Percentiles rank a stretch among this genome's conserved stretches.
Conservation (phyloP, 2,888 invertebrate species). For the Cosmia trapezina region DNA sequence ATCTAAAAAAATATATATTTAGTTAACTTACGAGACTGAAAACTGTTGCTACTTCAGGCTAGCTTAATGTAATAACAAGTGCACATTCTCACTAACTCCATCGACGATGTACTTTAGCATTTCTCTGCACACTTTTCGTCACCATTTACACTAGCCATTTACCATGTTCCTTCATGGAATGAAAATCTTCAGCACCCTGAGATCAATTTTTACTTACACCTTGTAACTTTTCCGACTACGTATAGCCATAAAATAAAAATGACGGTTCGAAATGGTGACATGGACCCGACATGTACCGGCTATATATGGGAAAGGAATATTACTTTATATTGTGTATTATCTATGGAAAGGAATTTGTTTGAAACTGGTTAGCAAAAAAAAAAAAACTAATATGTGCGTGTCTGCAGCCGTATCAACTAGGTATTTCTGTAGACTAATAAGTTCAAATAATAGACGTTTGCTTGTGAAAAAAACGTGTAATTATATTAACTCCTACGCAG, state of each 20-base stretch:
- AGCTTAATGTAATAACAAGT: neutral
- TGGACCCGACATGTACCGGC: neutral
- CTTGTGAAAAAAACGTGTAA: neutral
- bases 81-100: neutral
- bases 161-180: neutral
- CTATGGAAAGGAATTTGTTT: neutral
- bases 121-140: neutral
- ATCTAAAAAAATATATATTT: conserved; percentile 12
- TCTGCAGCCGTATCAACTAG: neutral
- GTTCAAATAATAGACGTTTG: conserved; percentile 6
- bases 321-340: no score
- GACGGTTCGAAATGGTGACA: neutral
- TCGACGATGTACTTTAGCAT: neutral
- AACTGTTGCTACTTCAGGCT: neutral
- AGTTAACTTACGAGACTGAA: neutral
- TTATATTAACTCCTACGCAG: neutral
- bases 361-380: neutral
- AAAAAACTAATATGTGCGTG: neutral
- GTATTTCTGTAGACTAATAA: neutral
- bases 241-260: neutral
- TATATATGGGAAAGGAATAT: no score
- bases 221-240: neutral
- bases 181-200: neutral
- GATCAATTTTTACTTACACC: neutral
- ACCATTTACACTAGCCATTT: neutral